These are phyloP conservation scores for Halictus ligatus DNA, from an alignment of 2,888 invertebrate genomes.

Conservation along the genomic window DNA sequence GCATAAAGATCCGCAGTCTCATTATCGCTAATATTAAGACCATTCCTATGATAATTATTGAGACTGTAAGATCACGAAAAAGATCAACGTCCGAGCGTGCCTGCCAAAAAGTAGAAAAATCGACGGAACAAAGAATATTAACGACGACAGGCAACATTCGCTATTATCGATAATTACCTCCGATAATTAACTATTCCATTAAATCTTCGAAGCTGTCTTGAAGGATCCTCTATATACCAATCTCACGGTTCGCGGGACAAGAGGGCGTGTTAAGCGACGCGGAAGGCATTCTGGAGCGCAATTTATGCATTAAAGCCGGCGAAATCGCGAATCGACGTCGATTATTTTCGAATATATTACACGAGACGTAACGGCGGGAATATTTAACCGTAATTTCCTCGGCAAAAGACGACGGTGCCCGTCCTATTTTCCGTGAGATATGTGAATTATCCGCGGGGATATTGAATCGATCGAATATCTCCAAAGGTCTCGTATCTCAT, in stretches of 20 bases:
- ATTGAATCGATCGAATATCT: constrained; percentile 52
- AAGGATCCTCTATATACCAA: not conserved
- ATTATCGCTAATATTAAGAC: too few relatives aligned
- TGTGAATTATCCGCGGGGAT: constrained; percentile 56
- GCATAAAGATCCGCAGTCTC: too few relatives aligned
- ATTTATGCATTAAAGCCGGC: constrained; percentile 37
- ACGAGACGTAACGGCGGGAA: constrained; percentile 14
- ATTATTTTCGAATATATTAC: constrained; percentile 26
- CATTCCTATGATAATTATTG: not conserved
- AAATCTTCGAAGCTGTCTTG: constrained; percentile 9
- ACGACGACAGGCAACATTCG: not conserved
- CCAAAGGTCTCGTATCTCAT: constrained; percentile 38
- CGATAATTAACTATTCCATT: constrained; percentile 14
- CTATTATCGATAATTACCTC: not conserved
- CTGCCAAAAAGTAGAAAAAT: not conserved
- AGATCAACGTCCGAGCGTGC: not conserved
- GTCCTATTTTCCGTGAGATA: constrained; percentile 43
- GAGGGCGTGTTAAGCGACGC: constrained; percentile 8
- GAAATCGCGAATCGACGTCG: constrained; percentile 15
- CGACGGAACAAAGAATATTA: not conserved
- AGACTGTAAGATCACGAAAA: not conserved
- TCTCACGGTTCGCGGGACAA: constrained; percentile 18
- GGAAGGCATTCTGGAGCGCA: not conserved
- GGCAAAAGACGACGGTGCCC: not conserved
- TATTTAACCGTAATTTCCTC: constrained; percentile 51